Conservation (phyloP, 2,888 invertebrate species). For the Pachydiplax longipennis region DNA sequence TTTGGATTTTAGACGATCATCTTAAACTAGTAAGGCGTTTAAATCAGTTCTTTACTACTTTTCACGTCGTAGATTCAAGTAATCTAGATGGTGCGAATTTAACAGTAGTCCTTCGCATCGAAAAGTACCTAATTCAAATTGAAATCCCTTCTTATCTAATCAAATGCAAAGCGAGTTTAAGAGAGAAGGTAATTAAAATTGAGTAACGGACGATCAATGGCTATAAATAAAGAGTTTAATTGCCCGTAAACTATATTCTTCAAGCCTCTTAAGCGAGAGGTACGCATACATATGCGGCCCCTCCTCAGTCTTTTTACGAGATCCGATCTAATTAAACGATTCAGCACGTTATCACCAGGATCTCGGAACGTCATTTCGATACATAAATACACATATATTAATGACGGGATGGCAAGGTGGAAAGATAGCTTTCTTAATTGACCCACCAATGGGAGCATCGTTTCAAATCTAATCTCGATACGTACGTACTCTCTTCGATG, state of each 20-base stretch:
- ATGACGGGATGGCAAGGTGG: background rate
- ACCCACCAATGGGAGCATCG: background rate
- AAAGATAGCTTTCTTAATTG: background rate
- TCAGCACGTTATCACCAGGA: constrained; percentile 1
- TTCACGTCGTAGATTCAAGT: too few relatives aligned
- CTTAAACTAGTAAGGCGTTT: too few relatives aligned
- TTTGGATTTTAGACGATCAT: too few relatives aligned
- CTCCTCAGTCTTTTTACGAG: background rate
- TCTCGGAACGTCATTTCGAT: background rate
- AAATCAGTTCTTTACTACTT: too few relatives aligned
- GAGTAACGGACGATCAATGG: background rate
- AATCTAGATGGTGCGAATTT: too few relatives aligned
- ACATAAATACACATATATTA: background rate
- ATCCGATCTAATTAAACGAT: constrained; percentile 12
- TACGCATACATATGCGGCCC: background rate
- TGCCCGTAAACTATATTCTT: background rate
- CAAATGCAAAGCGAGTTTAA: background rate
- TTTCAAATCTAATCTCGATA: background rate
- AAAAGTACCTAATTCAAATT: too few relatives aligned
- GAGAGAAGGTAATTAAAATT: background rate
- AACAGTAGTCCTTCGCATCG: too few relatives aligned
- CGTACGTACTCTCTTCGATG: background rate
- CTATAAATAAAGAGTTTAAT: background rate
- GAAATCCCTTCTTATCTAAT: background rate
- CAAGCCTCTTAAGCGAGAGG: background rate